phyloP scores from a whole-genome alignment of 2,797 vertebrate species.

The Protosalanx chinensis region DNA sequence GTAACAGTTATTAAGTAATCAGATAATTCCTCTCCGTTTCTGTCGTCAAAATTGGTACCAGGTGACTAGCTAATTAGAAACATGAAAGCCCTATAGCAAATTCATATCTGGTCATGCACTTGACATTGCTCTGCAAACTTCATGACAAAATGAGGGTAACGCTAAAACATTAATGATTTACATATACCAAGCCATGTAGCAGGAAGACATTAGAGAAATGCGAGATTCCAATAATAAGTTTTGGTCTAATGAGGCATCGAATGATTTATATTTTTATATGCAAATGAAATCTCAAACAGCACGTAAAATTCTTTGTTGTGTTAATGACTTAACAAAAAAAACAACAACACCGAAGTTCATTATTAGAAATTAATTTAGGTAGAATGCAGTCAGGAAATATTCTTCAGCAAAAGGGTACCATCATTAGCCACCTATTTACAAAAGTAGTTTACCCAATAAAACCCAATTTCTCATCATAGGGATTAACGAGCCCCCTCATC shows the following conservation, averaged over 20 bases:
- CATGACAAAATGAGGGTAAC: too few species aligned
- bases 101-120: too few species aligned
- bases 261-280: conserved; percentile 68
- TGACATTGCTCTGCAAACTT: too few species aligned
- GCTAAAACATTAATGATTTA: too few species aligned
- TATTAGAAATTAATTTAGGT: conserved; percentile 37
- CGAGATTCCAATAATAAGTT: conserved; percentile 41
- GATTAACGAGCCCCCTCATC: background rate
- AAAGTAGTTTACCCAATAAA: background rate
- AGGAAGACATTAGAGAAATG: conserved; percentile 12
- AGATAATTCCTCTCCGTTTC: background rate
- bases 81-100: too few species aligned
- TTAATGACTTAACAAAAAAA: conserved; percentile 57
- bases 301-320: conserved; percentile 60
- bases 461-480: background rate
- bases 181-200: background rate
- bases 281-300: conserved; percentile 58
- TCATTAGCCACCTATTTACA: background rate
- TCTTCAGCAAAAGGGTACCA: background rate
- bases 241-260: conserved; percentile 60
- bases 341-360: conserved; percentile 31
- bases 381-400: conserved; percentile 8
- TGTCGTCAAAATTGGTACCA: background rate
- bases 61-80: background rate
- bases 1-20: background rate